A percentile compares a stretch with the other conserved stretches of the same genome.
Conservation (phyloP, 2,113 vertebrate species). For the Prolemur simus region DNA sequence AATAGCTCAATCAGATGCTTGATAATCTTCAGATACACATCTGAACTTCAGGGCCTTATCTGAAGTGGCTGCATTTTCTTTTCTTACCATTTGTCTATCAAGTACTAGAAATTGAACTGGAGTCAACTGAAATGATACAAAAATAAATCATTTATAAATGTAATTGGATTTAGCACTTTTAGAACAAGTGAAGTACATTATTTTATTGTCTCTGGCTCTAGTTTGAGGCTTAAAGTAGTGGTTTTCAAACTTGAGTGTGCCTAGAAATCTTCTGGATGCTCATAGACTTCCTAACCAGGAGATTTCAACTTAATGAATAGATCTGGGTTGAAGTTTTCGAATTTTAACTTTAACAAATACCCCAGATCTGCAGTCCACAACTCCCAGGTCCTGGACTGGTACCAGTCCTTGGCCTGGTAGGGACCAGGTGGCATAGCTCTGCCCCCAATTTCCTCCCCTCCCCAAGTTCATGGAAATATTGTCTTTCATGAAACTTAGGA, state of each 20-base stretch:
- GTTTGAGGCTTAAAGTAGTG: not conserved
- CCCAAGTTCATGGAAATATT: too few species aligned
- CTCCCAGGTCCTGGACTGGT: too few species aligned
- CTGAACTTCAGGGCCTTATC: not conserved
- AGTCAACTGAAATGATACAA: conserved; percentile 40
- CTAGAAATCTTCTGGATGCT: not conserved
- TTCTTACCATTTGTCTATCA: not conserved
- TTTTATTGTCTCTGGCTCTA: not conserved
- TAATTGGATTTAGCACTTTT: conserved; percentile 9
- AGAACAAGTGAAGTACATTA: not conserved
- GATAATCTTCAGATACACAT: not conserved
- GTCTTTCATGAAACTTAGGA: too few species aligned
- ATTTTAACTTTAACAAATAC: not conserved
- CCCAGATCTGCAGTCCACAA: too few species aligned
- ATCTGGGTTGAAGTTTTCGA: not conserved
- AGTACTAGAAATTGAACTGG: conserved; percentile 37
- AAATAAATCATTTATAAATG: conserved; percentile 17
- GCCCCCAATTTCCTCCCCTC: too few species aligned
- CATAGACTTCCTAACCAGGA: not conserved
- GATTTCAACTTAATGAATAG: not conserved
- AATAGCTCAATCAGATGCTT: not conserved
- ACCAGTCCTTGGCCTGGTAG: too few species aligned
- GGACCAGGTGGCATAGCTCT: too few species aligned
- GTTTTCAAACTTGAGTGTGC: not conserved
- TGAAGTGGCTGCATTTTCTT: not conserved